Base-by-base conservation (phyloP, 1,140 invertebrate genomes). In the Parapsyche elsis region DNA sequence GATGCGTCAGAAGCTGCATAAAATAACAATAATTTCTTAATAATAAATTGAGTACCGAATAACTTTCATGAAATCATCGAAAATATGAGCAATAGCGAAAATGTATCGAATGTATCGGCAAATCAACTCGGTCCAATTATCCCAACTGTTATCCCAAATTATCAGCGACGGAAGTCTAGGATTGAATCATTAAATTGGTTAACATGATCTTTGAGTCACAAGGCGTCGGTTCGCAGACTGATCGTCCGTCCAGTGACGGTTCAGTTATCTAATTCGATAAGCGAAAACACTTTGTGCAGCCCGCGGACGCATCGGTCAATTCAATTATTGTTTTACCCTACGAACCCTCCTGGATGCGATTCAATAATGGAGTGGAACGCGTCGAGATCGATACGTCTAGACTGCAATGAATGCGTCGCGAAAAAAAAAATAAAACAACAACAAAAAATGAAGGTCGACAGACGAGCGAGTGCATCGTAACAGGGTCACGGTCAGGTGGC, bases 301-400 rank as follows among this genome's bases (percentile, higher is more conserved):
- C 30, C 7, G 30, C 7, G 30, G 30, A 26, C 24, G 12, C 16
- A 71, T 30, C 24, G 67, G 67, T 71, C 67, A 44, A 38, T 71
- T 71, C 67, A 38, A 71, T 71, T 71, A 71, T 71, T 44, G 30
- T 71, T 71, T 44, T 30, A 44, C 67, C 67, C 67, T 71, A 71
- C 24, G 30, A 44, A 71, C 67, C 30, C 4, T 10, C 12, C 9
- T 14, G 49, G 12, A 53, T 53, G 49, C 49, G 12, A 61, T 61
- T 19, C 57, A 21, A 61, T 61, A 21, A 61, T 61, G 14, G 16
- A 19, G 21, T 5, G 16, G 57, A 19, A 61, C 21, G 9, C 57
- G 16, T 61, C 21, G 57, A 61, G 21, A 21, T 53, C 49, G 16
- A n/a, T 19, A 53, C 16, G 49, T 61, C 57, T 61, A 61, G 57